These are phyloP conservation scores for Burhinus oedicnemus DNA, from an alignment of 2,113 vertebrate genomes.

Conservation along the genomic window DNA sequence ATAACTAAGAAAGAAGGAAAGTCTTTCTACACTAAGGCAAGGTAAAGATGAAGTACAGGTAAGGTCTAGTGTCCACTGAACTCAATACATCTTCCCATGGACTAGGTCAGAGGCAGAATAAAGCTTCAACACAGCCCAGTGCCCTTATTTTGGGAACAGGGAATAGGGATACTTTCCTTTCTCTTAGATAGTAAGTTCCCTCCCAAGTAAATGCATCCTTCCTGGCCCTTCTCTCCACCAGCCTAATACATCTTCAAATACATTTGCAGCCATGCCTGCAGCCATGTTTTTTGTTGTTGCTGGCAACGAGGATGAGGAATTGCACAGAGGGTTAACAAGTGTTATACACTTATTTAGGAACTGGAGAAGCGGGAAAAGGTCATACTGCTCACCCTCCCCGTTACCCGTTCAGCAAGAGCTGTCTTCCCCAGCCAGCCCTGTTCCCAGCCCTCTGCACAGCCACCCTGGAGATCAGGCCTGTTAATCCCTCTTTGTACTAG, in stretches of 20 bases:
- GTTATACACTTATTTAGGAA: not conserved
- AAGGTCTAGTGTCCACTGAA: not conserved
- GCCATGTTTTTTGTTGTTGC: not conserved
- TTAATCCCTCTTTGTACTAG: not conserved
- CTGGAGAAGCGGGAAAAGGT: not conserved
- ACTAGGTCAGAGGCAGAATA: not conserved
- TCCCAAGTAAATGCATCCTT: not conserved
- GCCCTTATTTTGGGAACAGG: not conserved
- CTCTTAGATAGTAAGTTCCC: not conserved
- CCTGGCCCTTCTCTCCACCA: not conserved
- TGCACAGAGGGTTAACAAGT: rapidly evolving
- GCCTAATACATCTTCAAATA: not conserved
- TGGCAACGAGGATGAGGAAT: not conserved
- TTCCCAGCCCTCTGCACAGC: not conserved
- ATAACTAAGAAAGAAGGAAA: not conserved
- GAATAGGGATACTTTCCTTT: not conserved
- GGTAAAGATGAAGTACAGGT: not conserved
- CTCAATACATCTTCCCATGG: not conserved
- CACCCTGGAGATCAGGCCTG: not conserved
- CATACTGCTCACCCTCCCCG: not conserved
- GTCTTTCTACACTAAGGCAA: not conserved
- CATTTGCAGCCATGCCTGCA: not conserved
- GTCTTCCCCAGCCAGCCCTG: not conserved
- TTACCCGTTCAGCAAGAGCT: not conserved
- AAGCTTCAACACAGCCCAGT: not conserved